Conservation (phyloP, 2,797 vertebrate species). For the Ceyx erithaca region DNA sequence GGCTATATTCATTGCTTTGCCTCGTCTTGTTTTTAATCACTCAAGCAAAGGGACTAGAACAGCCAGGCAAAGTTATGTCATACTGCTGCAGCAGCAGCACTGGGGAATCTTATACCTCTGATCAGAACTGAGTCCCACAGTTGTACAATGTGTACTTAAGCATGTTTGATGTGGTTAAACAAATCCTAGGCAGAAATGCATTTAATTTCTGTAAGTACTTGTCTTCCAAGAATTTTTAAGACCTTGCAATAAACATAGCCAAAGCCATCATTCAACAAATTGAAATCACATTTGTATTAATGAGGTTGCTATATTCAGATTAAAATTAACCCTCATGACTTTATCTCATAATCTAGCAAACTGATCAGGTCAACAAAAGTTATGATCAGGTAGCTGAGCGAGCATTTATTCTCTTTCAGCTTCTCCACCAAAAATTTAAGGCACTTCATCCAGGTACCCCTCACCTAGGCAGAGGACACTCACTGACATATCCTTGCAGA, state of each 20-base stretch:
- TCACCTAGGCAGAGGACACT: not conserved
- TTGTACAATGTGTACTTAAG: conserved; percentile 28
- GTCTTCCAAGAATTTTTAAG: conserved; percentile 70
- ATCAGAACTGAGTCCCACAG: not conserved
- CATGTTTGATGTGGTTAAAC: conserved; percentile 52
- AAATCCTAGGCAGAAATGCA: conserved; percentile 54
- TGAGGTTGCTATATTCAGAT: conserved; percentile 51
- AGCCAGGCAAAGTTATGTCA: conserved; percentile 37
- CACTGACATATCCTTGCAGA: not conserved
- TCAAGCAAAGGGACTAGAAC: conserved; percentile 25
- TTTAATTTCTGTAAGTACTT: conserved; percentile 57
- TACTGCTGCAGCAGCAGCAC: not conserved
- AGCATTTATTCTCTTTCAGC: not conserved
- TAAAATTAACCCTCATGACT: conserved; percentile 55
- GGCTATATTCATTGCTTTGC: conserved; percentile 37
- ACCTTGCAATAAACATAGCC: conserved; percentile 65
- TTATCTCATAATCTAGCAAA: conserved; percentile 56
- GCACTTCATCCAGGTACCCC: not conserved
- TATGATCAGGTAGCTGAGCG: conserved; percentile 19
- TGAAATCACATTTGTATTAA: conserved; percentile 59
- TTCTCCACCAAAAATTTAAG: conserved; percentile 20
- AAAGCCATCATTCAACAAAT: conserved; percentile 70
- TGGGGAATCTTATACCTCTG: not conserved
- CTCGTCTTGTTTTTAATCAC: conserved; percentile 51
- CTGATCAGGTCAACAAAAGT: conserved; percentile 15